Conservation (phyloP, 2,888 invertebrate species). For the Ecliptopera silaceata region DNA sequence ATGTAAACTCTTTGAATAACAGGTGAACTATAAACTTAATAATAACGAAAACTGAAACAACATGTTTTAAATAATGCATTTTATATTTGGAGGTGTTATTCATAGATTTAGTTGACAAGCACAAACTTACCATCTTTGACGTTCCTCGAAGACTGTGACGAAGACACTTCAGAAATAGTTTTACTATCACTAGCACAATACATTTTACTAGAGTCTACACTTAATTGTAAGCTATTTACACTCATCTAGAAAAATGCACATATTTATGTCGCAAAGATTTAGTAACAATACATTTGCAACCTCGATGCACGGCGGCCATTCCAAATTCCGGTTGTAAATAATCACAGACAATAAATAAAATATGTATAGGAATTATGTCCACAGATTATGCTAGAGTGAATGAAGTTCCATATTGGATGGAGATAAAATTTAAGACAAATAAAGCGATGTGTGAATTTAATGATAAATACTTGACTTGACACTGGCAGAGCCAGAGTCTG, state of each 20-base stretch:
- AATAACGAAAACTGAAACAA: neutral
- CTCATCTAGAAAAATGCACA: conserved; percentile 83
- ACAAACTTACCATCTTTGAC: conserved; percentile 89
- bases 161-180: conserved; percentile 88
- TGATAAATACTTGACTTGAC: too few species aligned
- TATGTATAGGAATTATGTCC: neutral
- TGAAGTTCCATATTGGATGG: too few species aligned
- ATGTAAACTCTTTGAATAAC: conserved; percentile 15
- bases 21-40: neutral
- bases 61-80: conserved; percentile 7
- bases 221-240: conserved; percentile 67
- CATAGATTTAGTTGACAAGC: conserved; percentile 44
- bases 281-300: conserved; percentile 67
- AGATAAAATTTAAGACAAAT: too few species aligned
- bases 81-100: conserved; percentile 9
- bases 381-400: conserved; percentile 6
- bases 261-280: conserved; percentile 68
- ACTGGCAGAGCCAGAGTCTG: too few species aligned
- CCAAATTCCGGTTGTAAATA: conserved; percentile 83
- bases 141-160: conserved; percentile 87
- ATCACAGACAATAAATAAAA: conserved; percentile 56
- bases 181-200: conserved; percentile 88
- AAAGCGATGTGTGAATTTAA: too few species aligned
- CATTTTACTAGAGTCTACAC: conserved; percentile 78
- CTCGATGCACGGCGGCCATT: conserved; percentile 79